Evolutionary conservation across 2,113 vertebrate species (phyloP).

Genomic region (Pungitius pungitius): DNA sequence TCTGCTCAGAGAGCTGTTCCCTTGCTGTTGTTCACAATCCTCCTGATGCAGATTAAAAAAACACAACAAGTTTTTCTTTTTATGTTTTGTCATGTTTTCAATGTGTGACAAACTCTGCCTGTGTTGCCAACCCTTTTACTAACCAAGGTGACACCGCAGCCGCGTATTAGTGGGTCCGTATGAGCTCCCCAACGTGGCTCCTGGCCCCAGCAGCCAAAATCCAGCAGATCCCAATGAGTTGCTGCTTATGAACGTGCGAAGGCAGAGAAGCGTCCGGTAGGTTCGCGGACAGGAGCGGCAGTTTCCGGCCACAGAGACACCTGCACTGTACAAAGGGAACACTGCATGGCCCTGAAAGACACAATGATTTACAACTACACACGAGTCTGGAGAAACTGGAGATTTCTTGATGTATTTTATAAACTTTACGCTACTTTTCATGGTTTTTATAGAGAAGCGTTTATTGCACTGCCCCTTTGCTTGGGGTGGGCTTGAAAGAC

Average conservation of each 20-base stretch:
- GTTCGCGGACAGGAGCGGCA: slow-evolving; percentile 86
- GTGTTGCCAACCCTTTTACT: slow-evolving; percentile 44
- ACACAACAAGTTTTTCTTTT: neutral
- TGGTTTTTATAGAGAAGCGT: no score
- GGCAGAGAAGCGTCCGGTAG: slow-evolving; percentile 84
- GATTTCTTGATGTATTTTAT: no score
- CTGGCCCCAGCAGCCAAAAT: slow-evolving; percentile 85
- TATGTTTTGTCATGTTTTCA: neutral
- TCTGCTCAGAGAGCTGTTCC: neutral
- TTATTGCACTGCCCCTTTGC: neutral
- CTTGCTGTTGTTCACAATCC: neutral
- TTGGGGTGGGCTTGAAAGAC: neutral
- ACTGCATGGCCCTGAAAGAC: slow-evolving; percentile 82
- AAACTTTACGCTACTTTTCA: no score
- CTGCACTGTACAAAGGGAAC: slow-evolving; percentile 86
- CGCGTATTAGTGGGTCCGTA: slow-evolving; percentile 88
- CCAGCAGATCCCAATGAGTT: slow-evolving; percentile 88
- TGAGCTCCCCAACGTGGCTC: slow-evolving; percentile 80
- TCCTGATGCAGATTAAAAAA: neutral
- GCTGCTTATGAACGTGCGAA: slow-evolving; percentile 87
- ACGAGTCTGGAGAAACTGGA: no score
- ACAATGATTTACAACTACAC: slow-evolving; percentile 3
- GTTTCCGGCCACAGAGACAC: slow-evolving; percentile 84
- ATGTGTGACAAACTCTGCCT: neutral
- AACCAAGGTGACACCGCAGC: slow-evolving; percentile 88